A percentile compares a stretch with the other conserved stretches of the same genome.
Conservation (phyloP, 2,797 vertebrate genomes). For the Enteromius treurensis region DNA sequence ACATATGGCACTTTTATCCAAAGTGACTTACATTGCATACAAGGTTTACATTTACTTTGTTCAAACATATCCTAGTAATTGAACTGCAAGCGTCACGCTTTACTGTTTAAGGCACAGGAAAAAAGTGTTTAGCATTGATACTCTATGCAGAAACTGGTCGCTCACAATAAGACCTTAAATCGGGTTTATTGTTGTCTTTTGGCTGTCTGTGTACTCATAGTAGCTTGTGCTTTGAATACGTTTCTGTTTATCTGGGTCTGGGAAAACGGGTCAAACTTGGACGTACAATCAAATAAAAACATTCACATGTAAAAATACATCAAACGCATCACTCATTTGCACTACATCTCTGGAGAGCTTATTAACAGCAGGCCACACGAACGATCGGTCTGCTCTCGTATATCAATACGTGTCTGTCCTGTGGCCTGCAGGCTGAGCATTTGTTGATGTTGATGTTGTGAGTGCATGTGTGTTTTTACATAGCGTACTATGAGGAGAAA, state of each 20-base stretch:
- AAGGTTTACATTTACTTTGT: neutral
- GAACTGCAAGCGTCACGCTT: neutral
- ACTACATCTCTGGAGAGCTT: neutral
- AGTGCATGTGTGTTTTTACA: conserved; percentile 7
- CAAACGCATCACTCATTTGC: neutral
- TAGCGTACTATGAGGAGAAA: conserved; percentile 53
- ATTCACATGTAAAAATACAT: neutral
- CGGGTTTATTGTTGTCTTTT: neutral
- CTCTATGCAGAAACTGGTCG: neutral
- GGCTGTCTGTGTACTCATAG: neutral
- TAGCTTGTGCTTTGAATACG: neutral
- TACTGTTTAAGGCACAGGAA: neutral
- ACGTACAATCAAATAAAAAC: conserved; percentile 24
- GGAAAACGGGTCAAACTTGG: conserved; percentile 38
- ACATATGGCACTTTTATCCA: neutral
- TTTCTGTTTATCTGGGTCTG: neutral
- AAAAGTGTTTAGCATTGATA: neutral
- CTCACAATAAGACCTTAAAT: neutral
- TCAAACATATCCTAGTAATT: neutral
- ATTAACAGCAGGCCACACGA: neutral
- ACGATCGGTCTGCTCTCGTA: neutral
- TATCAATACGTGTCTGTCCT: conserved; percentile 24
- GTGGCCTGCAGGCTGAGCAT: conserved; percentile 55
- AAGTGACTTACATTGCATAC: neutral
- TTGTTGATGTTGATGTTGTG: conserved; percentile 23